Conservation (phyloP, 1,140 invertebrate genomes). For the Brachionus koreanus region DNA sequence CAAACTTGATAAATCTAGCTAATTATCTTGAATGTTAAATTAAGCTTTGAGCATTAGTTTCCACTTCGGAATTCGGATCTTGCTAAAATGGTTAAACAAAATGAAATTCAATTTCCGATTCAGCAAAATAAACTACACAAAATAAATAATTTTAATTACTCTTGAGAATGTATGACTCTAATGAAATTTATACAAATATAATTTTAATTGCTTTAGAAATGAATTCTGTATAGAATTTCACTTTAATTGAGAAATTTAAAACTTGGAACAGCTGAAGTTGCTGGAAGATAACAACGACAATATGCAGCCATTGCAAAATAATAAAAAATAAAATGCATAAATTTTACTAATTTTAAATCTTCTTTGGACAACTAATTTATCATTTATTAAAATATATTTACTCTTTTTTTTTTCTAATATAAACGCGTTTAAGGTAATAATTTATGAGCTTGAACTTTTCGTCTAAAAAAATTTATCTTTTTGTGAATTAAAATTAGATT, state of each 20-base stretch:
- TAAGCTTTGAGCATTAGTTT: background rate
- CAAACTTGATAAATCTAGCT: background rate
- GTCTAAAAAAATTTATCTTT: background rate
- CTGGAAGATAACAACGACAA: background rate
- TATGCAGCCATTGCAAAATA: background rate
- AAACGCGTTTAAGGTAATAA: background rate
- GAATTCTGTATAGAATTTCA: background rate
- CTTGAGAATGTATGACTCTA: background rate
- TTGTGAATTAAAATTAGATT: background rate
- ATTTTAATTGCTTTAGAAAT: background rate
- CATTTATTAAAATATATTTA: background rate
- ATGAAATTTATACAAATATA: background rate
- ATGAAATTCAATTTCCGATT: background rate
- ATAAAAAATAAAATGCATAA: background rate
- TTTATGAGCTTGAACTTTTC: slow-evolving; percentile 24
- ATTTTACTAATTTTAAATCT: background rate
- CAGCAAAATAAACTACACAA: background rate
- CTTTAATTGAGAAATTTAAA: background rate
- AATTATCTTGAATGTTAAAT: background rate
- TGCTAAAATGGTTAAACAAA: background rate
- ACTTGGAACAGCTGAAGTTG: background rate
- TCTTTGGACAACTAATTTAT: background rate
- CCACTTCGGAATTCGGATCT: background rate
- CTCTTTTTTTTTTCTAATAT: background rate
- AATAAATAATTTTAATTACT: slow-evolving; percentile 7